phyloP scores from a whole-genome alignment of 2,113 vertebrate genomes.

The Perognathus longimembris region DNA sequence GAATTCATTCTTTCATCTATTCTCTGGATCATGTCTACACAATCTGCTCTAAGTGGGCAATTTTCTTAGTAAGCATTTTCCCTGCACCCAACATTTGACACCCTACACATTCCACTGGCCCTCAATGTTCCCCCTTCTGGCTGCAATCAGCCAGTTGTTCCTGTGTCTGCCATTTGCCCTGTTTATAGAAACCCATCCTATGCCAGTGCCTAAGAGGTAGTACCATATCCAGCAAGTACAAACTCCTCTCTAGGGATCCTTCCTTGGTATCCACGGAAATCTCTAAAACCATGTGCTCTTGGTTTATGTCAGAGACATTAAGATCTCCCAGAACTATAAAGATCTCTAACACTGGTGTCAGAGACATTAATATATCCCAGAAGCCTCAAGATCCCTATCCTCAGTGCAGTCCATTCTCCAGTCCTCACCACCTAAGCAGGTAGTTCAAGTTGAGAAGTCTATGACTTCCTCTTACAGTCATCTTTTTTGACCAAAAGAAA shows the following conservation, averaged over 20 bases:
- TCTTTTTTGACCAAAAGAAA: background rate
- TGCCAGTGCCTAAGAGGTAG: fast-evolving
- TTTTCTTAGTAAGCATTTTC: background rate
- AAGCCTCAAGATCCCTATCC: fast-evolving
- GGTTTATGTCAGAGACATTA: fast-evolving
- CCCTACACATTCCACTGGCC: fast-evolving
- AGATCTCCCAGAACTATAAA: fast-evolving
- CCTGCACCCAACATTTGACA: fast-evolving
- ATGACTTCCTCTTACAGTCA: no score
- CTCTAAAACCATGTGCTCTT: background rate
- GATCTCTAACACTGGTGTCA: background rate
- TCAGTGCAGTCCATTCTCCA: fast-evolving
- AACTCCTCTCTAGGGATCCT: background rate
- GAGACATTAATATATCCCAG: fast-evolving
- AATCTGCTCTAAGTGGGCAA: background rate
- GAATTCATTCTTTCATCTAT: background rate
- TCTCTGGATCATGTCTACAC: fast-evolving
- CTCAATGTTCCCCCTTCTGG: fast-evolving
- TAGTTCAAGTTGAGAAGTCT: fast-evolving
- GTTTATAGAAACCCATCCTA: fast-evolving
- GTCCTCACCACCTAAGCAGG: fast-evolving
- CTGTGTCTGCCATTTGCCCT: fast-evolving
- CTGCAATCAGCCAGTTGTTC: fast-evolving
- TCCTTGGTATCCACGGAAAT: background rate
- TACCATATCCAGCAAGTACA: fast-evolving